Base-by-base conservation (phyloP, 2,797 vertebrate species). In the Darevskia mixta region DNA sequence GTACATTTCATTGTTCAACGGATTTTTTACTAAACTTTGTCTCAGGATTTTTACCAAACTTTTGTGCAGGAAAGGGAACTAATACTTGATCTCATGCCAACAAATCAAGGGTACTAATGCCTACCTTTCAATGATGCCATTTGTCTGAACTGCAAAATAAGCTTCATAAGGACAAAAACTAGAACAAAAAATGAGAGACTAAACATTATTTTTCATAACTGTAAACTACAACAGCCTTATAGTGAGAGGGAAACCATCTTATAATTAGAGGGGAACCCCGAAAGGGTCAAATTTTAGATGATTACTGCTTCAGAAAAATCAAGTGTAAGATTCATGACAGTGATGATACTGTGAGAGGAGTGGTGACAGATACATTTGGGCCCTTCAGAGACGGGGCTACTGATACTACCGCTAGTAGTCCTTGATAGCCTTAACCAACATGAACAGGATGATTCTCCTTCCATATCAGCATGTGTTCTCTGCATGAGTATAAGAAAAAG, bases 121-220 rank as follows among this genome's bases (percentile, higher is more conserved):
- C 95, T 96, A 94, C 91, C 90, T 93, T 92, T 92, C 73, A 88
- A 66, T 79, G 58, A 80, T 3, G 38, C 93, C 84, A 18, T 58
- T 77, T 45, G 84, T 93, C 91, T 23, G 45, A 79, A 96, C 79
- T 17, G 93, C 90, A 92, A 95, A 95, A 61, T 55, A 7, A 72
- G 91, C 4, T 75, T 89, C 92, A 41, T 95, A 91, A 71, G 94
- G 88, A 90, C 94, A 95, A 91, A 94, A 95, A n/a, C 93, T 95
- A 90, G 83, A 93, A 93, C 87, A 75, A 1, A 84, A 91, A 92
- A 49, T 49, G 49, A 90, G 93, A 84, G n/a, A 72, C 45, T 38
- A 20, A 89, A 83, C 85, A 86, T 72, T n/a, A 85, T 91, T 86
- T 93, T 61, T 83, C 79, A 86, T 55, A 89, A 83, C 18, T 41